A percentile compares a stretch with the other conserved stretches of the same genome.
Evolutionary conservation across 2,113 vertebrate genomes (phyloP).

Genomic region (Colaptes auratus): DNA sequence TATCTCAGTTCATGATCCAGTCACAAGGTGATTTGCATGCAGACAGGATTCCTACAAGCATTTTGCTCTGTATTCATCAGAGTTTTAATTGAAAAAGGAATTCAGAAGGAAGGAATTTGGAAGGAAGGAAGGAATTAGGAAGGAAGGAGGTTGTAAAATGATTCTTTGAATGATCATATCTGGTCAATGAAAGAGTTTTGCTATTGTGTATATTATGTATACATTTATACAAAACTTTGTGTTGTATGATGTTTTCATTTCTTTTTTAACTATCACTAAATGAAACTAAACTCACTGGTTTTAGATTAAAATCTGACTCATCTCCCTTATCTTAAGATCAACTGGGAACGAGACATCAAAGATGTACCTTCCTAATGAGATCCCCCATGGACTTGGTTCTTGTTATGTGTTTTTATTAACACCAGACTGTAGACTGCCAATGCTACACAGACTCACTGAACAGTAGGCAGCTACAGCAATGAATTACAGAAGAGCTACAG

Average conservation of each 20-base stretch:
- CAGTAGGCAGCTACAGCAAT: accelerated
- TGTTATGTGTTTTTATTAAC: background rate
- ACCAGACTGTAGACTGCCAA: accelerated
- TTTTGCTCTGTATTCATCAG: no score
- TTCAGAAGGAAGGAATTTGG: no score
- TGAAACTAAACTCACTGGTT: background rate
- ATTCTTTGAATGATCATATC: background rate
- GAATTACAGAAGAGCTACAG: background rate
- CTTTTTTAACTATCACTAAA: background rate
- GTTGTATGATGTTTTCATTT: background rate
- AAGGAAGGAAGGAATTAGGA: no score
- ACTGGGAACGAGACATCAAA: background rate
- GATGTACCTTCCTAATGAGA: background rate
- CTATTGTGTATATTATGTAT: background rate
- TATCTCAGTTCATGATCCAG: no score
- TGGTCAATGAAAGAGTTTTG: background rate
- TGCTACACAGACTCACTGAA: background rate
- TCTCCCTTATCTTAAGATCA: background rate
- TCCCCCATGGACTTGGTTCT: background rate
- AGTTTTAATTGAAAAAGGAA: no score
- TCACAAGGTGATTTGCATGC: no score
- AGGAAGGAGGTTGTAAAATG: no score
- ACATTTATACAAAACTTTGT: background rate
- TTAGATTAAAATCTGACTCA: background rate
- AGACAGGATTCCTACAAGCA: no score